Conservation (phyloP, 2,113 vertebrate genomes). For the Myrmecobius fasciatus region DNA sequence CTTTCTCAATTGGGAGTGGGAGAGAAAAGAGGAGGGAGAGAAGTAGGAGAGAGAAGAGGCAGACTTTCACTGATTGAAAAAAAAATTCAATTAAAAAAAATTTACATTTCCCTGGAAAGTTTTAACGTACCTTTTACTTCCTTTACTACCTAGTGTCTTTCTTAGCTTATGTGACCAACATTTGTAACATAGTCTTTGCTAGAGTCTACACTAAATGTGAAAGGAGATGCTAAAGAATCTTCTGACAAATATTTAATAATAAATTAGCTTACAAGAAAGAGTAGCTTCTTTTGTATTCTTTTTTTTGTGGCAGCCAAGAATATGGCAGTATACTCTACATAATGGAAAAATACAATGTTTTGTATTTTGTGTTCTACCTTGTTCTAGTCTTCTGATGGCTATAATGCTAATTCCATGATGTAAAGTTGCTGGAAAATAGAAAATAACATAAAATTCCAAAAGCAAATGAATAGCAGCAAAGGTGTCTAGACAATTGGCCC, state of each 20-base stretch:
- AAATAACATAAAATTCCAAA: not conserved
- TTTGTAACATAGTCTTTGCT: not conserved
- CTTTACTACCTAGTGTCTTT: not conserved
- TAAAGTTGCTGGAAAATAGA: not conserved
- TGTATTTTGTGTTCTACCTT: conserved; percentile 20
- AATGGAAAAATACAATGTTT: conserved; percentile 40
- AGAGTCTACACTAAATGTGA: not conserved
- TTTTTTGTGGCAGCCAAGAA: conserved; percentile 29
- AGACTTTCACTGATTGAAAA: not conserved
- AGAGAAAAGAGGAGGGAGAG: not conserved
- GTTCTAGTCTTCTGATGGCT: not conserved
- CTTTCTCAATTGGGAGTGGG: not conserved
- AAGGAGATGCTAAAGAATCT: not conserved
- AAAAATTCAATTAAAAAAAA: not conserved
- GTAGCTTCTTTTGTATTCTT: not conserved
- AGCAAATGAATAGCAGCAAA: not conserved
- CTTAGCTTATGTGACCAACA: conserved; percentile 31
- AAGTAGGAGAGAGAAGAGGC: not conserved
- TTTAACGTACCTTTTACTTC: not conserved
- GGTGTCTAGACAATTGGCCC: not conserved
- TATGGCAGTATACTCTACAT: conserved; percentile 28
- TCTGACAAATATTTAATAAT: conserved; percentile 27
- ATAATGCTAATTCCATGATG: conserved; percentile 22
- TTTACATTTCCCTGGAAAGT: not conserved
- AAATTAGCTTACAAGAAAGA: conserved; percentile 44